Percentiles rank a stretch among this genome's conserved stretches.
Conservation (phyloP, 2,888 invertebrate genomes). For the Myathropa florea region DNA sequence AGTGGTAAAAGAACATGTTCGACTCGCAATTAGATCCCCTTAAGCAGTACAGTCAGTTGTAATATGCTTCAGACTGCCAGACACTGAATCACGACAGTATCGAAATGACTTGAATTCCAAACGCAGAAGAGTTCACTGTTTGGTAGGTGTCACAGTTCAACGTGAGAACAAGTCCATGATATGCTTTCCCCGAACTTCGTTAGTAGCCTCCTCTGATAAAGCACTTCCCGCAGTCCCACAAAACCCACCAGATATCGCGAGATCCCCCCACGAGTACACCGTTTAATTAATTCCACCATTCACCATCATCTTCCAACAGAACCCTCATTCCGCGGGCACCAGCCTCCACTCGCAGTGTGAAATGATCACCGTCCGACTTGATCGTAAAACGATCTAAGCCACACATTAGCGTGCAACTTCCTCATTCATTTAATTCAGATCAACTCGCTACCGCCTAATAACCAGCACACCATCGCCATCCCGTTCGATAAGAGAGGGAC, state of each 20-base stretch:
- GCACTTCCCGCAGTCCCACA: neutral
- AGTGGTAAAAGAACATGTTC: too few species aligned
- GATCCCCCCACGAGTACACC: neutral
- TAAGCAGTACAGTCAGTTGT: too few species aligned
- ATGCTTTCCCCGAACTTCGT: neutral
- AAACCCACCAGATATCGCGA: neutral
- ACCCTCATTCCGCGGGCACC: neutral
- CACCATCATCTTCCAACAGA: neutral
- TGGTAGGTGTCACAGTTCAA: neutral
- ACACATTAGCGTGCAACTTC: conserved; percentile 51
- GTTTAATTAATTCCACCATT: conserved; percentile 3
- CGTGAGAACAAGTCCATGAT: neutral
- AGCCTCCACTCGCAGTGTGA: conserved; percentile 38
- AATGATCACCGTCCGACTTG: conserved; percentile 43
- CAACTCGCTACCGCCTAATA: conserved; percentile 24
- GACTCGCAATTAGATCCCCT: too few species aligned
- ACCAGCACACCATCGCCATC: conserved; percentile 13
- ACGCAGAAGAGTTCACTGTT: neutral
- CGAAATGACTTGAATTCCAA: neutral
- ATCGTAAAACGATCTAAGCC: conserved; percentile 50
- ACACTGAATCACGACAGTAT: neutral
- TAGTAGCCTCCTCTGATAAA: neutral
- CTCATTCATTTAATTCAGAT: conserved; percentile 63
- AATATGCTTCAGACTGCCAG: neutral
- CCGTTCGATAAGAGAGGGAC: neutral